These are phyloP conservation scores for Paraescarpia echinospica DNA, from an alignment of 1,140 invertebrate species.

Conservation along the genomic window DNA sequence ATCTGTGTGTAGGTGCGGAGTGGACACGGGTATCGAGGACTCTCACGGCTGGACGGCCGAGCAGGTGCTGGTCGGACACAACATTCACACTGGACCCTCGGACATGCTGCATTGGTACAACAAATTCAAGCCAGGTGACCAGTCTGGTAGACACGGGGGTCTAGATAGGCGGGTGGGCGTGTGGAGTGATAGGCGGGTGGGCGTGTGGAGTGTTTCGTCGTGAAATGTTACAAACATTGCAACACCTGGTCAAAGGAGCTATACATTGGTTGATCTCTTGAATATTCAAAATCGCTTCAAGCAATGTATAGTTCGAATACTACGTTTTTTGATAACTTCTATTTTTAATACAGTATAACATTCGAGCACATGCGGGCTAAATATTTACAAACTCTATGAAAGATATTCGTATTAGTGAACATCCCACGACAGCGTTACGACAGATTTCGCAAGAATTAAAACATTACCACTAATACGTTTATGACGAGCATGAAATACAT, in stretches of 20 bases:
- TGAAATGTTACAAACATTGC: not conserved
- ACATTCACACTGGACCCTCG: not conserved
- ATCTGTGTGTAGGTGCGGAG: conserved; percentile 20
- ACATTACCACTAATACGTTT: too few species aligned
- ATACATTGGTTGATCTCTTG: not conserved
- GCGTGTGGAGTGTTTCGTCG: not conserved
- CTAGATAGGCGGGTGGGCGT: not conserved
- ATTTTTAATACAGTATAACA: too few species aligned
- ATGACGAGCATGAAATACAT: not conserved
- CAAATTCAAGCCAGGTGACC: conserved; percentile 9
- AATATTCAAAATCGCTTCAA: not conserved
- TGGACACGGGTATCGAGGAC: conserved; percentile 7
- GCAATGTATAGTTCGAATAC: too few species aligned
- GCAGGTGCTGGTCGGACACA: not conserved
- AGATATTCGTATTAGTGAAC: not conserved
- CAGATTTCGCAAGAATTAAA: too few species aligned
- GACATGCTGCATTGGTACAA: not conserved
- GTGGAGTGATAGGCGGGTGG: not conserved
- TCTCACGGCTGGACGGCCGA: not conserved
- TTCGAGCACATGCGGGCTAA: too few species aligned
- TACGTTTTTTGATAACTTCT: too few species aligned
- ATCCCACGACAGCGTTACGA: too few species aligned
- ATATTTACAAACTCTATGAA: not conserved
- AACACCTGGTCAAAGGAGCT: not conserved
- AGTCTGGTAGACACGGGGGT: not conserved